Evolutionary conservation across 2,113 vertebrate genomes (phyloP), one percentile per base, ranked within the genome.

Genomic region (Aegotheles bennettii): DNA sequence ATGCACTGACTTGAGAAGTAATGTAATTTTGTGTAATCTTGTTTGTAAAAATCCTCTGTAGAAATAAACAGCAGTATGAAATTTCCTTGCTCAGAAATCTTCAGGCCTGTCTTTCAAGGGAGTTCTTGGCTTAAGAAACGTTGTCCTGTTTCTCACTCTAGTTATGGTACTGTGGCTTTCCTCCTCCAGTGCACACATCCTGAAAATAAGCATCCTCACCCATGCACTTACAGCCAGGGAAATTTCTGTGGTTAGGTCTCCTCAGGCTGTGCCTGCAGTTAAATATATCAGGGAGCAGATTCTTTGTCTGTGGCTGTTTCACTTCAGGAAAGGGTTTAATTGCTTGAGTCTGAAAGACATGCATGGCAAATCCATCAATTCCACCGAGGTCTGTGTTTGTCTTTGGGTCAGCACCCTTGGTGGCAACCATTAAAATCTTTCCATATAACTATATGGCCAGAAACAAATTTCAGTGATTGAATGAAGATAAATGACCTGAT

Each of bases 401-500:
- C 82, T 81, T 84, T 93, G 79, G 93, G 76, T 94, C 88, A 96
- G 56, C 56, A 94, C 75, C 63, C 63, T 87, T 0, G 0, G 82
- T 20, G 76, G 11, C 26, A 90, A 47, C 71, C 63, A 63, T 71
- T 84, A 86, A 81, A 89, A 88, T 82, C 63, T 83, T 93, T 79
- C 51, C 8, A 7, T 31, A 28, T 84, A 91, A 82, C 86, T 93
- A 10, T 63, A 67, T 29, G 40, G 43, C 31, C 54, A 90, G 79
- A 88, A 91, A 94, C 4, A 86, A 90, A 91, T 71, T 74, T 75
- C 83, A 75, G 53, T 2, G 2, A 75, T 36, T 67, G 75, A 80
- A 95, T 74, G 59, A 91, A 95, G 87, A 93, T 67, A 81, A 94
- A 95, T 67, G 10, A 86, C 60, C 79, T 28, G 68, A 86, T 94